Evolutionary conservation across 1,140 invertebrate genomes (phyloP).

Genomic region (Arctopsyche grandis): DNA sequence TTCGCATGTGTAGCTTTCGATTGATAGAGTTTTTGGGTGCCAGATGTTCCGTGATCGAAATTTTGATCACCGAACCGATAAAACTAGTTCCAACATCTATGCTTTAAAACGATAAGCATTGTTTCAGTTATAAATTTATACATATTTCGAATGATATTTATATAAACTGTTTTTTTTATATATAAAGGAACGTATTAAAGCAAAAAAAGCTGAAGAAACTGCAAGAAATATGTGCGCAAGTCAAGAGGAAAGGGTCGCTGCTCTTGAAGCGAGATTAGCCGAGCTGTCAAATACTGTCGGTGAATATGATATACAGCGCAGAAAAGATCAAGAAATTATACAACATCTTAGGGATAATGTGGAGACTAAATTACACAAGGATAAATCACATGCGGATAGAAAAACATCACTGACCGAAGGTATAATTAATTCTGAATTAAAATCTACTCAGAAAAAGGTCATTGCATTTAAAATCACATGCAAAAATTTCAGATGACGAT

Average conservation of each 20-base stretch:
- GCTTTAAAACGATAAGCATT: no score
- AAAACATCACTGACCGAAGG: background rate
- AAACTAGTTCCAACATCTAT: no score
- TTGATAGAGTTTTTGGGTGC: no score
- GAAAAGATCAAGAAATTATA: constrained; percentile 80
- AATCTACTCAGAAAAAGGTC: background rate
- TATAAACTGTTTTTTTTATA: background rate
- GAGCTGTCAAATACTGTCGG: constrained; percentile 84
- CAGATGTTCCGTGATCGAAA: no score
- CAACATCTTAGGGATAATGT: constrained; percentile 73
- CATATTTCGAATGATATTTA: background rate
- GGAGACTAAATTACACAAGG: constrained; percentile 24
- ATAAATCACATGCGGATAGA: background rate
- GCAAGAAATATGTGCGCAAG: constrained; percentile 72
- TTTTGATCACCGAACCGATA: no score
- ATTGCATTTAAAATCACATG: background rate
- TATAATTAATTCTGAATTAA: background rate
- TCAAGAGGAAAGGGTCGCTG: constrained; percentile 80
- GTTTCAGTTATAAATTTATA: no score
- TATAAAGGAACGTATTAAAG: constrained; percentile 73
- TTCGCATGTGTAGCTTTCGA: no score
- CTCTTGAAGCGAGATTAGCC: constrained; percentile 80
- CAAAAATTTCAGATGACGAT: background rate
- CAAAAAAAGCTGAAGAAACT: constrained; percentile 74
- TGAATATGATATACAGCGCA: constrained; percentile 77